Conservation (phyloP, 2,888 invertebrate species). For the Cistogaster globosa region DNA sequence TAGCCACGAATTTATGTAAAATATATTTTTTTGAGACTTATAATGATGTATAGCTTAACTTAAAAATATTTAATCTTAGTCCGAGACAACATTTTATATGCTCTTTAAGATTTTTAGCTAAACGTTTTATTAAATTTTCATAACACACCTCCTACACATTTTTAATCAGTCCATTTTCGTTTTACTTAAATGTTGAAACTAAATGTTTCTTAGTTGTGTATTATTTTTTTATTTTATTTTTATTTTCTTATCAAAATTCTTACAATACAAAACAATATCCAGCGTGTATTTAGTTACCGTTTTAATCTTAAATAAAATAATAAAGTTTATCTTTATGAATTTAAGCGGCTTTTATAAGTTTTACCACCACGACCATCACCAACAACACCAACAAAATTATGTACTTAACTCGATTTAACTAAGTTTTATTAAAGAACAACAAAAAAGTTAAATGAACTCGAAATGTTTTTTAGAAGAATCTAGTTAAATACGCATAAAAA, state of each 20-base stretch:
- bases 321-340: slow-evolving; percentile 71
- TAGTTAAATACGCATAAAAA: slow-evolving; percentile 52
- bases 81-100: not conserved
- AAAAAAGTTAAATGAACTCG: slow-evolving; percentile 24
- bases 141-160: slow-evolving; percentile 3
- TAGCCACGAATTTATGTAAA: no score
- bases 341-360: slow-evolving; percentile 68
- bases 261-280: slow-evolving; percentile 34
- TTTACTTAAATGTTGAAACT: not conserved
- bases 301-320: slow-evolving; percentile 63
- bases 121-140: slow-evolving; percentile 1
- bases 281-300: slow-evolving; percentile 45
- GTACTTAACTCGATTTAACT: slow-evolving; percentile 57
- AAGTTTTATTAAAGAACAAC: slow-evolving; percentile 20
- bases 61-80: no score
- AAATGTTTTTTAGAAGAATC: slow-evolving; percentile 23
- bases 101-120: not conserved
- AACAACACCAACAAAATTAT: slow-evolving; percentile 49
- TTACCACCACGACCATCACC: slow-evolving; percentile 15
- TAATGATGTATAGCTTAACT: no score
- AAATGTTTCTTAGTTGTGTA: slow-evolving; percentile 18
- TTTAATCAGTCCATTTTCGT: not conserved
- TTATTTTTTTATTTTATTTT: not conserved
- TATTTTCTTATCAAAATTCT: slow-evolving; percentile 32
- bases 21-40: no score